Evolutionary conservation across 2,888 invertebrate genomes (phyloP).

Genomic region (Epirrita christyi): DNA sequence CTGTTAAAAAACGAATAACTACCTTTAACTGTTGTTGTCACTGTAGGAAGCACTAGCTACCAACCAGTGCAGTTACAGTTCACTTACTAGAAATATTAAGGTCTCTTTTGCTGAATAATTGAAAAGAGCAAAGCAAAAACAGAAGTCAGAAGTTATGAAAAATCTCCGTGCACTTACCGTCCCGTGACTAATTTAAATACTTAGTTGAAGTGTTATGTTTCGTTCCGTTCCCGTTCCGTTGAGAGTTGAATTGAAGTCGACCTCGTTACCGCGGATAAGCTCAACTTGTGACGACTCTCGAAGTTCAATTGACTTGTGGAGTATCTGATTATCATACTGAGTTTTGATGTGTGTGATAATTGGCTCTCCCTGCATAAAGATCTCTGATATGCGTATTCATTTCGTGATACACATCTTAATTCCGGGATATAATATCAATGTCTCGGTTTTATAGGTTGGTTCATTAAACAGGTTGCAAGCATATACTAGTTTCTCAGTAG

Average conservation of each 20-base stretch:
- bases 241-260: conserved; percentile 1
- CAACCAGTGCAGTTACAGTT: too few relatives aligned
- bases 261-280: conserved; percentile 36
- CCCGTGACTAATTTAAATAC: too few relatives aligned
- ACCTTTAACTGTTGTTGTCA: too few relatives aligned
- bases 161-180: too few relatives aligned
- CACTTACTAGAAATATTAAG: too few relatives aligned
- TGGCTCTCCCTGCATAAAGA: conserved; percentile 27
- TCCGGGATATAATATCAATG: conserved; percentile 23
- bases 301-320: conserved; percentile 43
- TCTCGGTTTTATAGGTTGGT: conserved; percentile 19
- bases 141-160: too few relatives aligned
- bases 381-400: conserved; percentile 19
- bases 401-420: conserved; percentile 21
- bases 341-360: conserved; percentile 40
- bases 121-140: too few relatives aligned
- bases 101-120: too few relatives aligned
- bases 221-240: conserved; percentile 9
- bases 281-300: conserved; percentile 42
- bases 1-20: too few relatives aligned
- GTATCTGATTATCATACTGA: conserved; percentile 40
- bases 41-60: too few relatives aligned
- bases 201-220: not conserved
- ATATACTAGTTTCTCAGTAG: conserved; percentile 8
- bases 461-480: conserved; percentile 11